Conservation (phyloP, 2,797 vertebrate species). For the Diglossa cyanea region DNA sequence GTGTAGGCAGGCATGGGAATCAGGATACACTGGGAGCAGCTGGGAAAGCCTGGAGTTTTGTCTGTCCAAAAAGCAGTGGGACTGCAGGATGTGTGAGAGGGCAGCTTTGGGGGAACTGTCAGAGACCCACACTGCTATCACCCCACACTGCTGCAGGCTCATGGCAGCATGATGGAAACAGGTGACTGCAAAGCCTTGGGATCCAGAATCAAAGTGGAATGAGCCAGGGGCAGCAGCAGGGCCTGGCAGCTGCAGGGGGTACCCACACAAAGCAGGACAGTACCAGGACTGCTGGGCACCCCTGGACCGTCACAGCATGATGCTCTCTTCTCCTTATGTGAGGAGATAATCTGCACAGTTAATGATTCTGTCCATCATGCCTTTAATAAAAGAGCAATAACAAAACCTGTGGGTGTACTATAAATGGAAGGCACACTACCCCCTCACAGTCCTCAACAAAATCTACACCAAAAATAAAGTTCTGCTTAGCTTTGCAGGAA, state of each 20-base stretch:
- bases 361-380: constrained; percentile 14
- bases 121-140: neutral
- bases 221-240: neutral
- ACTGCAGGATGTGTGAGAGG: neutral
- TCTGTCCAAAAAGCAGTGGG: neutral
- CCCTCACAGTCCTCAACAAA: constrained; percentile 3
- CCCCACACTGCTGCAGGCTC: neutral
- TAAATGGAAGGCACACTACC: neutral
- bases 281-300: neutral
- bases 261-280: neutral
- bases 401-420: neutral
- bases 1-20: neutral
- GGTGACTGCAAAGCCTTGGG: neutral
- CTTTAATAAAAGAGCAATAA: constrained; percentile 33
- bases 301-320: neutral
- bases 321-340: neutral
- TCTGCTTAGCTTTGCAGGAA: neutral
- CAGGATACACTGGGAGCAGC: neutral
- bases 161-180: neutral
- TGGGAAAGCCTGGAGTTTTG: neutral
- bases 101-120: neutral
- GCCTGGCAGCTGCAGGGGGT: neutral
- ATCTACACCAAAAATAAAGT: neutral
- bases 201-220: neutral
- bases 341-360: constrained; percentile 12